These are phyloP conservation scores for Achatina immaculata DNA, from an alignment of 1,140 invertebrate genomes.

Conservation along the genomic window DNA sequence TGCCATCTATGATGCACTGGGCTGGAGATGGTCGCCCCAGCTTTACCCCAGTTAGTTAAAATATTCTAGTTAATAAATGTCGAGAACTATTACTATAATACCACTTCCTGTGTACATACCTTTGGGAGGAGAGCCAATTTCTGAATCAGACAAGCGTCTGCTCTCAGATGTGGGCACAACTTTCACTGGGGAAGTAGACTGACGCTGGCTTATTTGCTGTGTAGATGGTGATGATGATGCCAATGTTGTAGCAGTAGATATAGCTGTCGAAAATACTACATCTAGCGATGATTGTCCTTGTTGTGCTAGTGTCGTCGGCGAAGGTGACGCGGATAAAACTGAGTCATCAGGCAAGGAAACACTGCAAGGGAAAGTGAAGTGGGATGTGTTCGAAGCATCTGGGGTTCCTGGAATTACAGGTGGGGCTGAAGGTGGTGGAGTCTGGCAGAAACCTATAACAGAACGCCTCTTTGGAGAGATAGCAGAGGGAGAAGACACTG, in stretches of 20 bases:
- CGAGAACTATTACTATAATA: too few relatives aligned
- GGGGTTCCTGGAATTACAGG: slow-evolving; percentile 66
- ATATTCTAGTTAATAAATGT: too few relatives aligned
- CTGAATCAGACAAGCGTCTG: slow-evolving; percentile 90
- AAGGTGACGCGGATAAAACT: slow-evolving; percentile 45
- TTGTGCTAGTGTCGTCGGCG: background rate
- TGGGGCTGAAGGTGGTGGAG: slow-evolving; percentile 41
- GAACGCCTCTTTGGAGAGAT: slow-evolving; percentile 30
- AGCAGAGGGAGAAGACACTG: slow-evolving; percentile 7
- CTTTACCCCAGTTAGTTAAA: too few relatives aligned
- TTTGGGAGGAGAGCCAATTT: slow-evolving; percentile 92
- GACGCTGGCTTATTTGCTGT: slow-evolving; percentile 30
- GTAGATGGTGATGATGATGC: slow-evolving; percentile 22
- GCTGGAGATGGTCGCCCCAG: too few relatives aligned
- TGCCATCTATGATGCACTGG: too few relatives aligned
- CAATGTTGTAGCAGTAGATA: background rate
- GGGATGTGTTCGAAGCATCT: slow-evolving; percentile 69
- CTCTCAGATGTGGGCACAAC: slow-evolving; percentile 20
- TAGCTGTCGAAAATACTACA: background rate
- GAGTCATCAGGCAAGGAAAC: slow-evolving; percentile 58
- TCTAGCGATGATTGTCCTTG: background rate
- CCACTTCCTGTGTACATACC: slow-evolving; percentile 80
- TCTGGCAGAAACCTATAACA: slow-evolving; percentile 30
- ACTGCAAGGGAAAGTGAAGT: slow-evolving; percentile 68
- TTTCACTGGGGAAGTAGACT: slow-evolving; percentile 19